Conservation (phyloP, 2,113 vertebrate species). For the Oreochromis niloticus region DNA sequence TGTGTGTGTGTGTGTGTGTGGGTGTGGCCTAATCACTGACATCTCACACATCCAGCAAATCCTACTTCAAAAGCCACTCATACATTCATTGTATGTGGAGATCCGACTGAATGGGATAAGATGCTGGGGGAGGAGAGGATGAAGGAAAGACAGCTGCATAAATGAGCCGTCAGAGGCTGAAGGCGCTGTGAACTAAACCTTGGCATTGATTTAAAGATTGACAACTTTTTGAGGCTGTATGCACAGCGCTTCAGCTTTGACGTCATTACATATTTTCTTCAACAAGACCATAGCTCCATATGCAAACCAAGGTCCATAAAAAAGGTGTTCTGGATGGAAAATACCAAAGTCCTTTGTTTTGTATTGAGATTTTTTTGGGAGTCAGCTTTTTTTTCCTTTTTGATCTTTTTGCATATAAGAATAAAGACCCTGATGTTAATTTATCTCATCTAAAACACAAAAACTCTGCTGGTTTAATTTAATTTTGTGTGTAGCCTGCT, state of each 20-base stretch:
- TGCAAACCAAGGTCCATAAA: neutral
- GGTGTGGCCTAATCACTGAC: slow-evolving; percentile 51
- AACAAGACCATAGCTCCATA: neutral
- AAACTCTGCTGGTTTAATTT: neutral
- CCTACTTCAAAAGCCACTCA: slow-evolving; percentile 56
- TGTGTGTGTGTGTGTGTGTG: neutral
- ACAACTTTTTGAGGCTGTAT: neutral
- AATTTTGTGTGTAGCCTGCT: neutral
- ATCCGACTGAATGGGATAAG: slow-evolving; percentile 52
- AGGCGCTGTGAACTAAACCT: neutral
- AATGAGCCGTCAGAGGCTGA: slow-evolving; percentile 1
- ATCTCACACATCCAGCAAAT: slow-evolving; percentile 59
- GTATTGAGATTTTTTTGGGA: neutral
- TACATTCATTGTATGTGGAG: slow-evolving; percentile 50
- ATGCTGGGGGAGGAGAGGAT: slow-evolving; percentile 2
- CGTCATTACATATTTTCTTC: neutral
- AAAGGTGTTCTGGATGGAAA: neutral
- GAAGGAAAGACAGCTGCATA: slow-evolving; percentile 2
- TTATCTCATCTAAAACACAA: neutral
- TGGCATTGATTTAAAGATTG: neutral
- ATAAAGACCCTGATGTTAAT: neutral
- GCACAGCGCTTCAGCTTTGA: neutral
- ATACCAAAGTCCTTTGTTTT: neutral
- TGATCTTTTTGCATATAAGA: neutral
- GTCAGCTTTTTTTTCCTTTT: accelerated